Percentiles rank a stretch among this genome's conserved stretches.
phyloP scores from a whole-genome alignment of 2,888 invertebrate species.

The Drosophila testacea region DNA sequence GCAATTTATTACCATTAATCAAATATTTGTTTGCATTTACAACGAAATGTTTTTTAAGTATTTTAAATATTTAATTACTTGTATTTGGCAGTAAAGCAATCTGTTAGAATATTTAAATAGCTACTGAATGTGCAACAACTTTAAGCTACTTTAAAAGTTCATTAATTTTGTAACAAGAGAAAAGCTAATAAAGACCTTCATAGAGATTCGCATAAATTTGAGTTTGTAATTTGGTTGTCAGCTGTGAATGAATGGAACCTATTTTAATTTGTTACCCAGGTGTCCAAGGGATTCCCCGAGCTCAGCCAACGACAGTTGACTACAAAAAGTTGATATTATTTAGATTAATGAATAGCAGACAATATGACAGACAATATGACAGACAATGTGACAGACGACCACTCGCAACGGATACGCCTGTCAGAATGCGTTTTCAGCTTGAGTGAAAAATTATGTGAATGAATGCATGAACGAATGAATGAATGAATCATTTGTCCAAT shows the following conservation, averaged over 20 bases:
- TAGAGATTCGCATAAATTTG: conserved; percentile 38
- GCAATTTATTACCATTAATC: neutral
- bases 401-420: conserved; percentile 35
- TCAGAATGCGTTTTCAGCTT: conserved; percentile 42
- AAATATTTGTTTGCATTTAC: neutral
- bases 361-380: conserved; percentile 32
- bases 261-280: conserved; percentile 46
- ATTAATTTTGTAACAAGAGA: neutral
- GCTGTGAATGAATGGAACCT: conserved; percentile 41
- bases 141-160: neutral
- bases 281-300: conserved; percentile 44
- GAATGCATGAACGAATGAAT: conserved; percentile 16
- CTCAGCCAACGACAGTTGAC: conserved; percentile 25
- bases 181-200: conserved; percentile 8
- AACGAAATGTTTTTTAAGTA: neutral
- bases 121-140: neutral
- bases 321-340: conserved; percentile 59
- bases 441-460: conserved; percentile 21
- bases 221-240: conserved; percentile 52
- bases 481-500: neutral
- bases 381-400: conserved; percentile 21
- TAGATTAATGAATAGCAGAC: conserved; percentile 56
- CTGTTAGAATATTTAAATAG: neutral
- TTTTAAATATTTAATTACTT: neutral
- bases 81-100: neutral